Base-by-base conservation (phyloP, 2,888 invertebrate species). In the Polymixis flavicincta region DNA sequence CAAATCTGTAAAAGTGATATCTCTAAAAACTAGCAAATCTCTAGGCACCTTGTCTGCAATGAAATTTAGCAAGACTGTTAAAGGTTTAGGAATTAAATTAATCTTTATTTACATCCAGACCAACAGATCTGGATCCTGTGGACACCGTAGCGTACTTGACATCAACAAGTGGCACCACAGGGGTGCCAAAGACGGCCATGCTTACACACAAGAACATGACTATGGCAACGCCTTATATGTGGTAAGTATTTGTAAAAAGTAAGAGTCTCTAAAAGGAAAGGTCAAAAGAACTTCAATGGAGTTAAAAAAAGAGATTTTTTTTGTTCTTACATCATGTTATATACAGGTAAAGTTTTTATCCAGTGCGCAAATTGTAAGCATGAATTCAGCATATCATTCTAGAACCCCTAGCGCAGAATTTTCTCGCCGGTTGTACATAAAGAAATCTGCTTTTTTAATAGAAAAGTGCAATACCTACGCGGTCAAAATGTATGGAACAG, bases 101-200 rank as follows among this genome's bases (percentile, higher is more conserved):
- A 32, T 48, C 22, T 25, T 48, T 28, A 9, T n/a, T 7, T 6
- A 9, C 42, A 89, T 87, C 11, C 76, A 95, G 94, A 67, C 85
- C 92, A 9, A 76, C 91, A 19, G 92, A 95, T 55, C 92, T 95
- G 28, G 92, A 94, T 37, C 89, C 95, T 0, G 92, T 88, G 13
- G 89, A 91, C 0, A 90, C 94, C 0, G 84, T 90, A 19, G 92
- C 91, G 0, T 87, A 93, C 8, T 80, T 95, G 1, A 89, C 93
- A 32, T 89, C 94, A 0, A 95, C 95, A 0, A 95, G 95, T 66
- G 95, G 95, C 4, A 94, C 95, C 0, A 95, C 95, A 0, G 95
- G 95, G 1, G 45, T 92, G 28, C 94, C 95, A 0, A 95, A 95
- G 86, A 88, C 92, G 0, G 93, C 94, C 4, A 91, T 92, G 8